These are phyloP conservation scores for Salmo trutta DNA, from an alignment of 2,797 vertebrate genomes.

Conservation along the genomic window DNA sequence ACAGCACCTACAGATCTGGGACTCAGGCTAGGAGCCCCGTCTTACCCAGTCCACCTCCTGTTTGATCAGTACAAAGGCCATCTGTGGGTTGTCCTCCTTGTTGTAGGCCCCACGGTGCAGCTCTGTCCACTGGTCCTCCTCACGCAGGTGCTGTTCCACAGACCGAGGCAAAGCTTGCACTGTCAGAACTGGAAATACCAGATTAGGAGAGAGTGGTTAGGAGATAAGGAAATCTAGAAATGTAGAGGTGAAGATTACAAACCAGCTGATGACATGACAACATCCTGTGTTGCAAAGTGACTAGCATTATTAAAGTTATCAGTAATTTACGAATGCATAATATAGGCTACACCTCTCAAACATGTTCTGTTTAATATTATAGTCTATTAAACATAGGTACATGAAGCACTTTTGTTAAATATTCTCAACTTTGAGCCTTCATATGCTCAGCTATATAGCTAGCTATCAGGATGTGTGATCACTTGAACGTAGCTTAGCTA, in stretches of 20 bases:
- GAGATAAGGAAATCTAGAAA: neutral
- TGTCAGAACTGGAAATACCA: neutral
- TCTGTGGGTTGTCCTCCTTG: slow-evolving; percentile 43
- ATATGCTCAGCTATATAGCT: neutral
- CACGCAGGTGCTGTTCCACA: neutral
- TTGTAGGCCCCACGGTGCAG: slow-evolving; percentile 33
- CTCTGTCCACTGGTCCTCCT: slow-evolving; percentile 35
- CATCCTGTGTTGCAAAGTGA: neutral
- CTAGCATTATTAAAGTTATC: neutral
- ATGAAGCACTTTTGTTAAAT: neutral
- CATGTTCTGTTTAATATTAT: neutral
- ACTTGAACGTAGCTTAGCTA: neutral
- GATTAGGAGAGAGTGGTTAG: neutral
- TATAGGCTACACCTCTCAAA: neutral
- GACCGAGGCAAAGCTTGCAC: neutral
- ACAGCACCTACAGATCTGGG: neutral
- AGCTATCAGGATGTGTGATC: neutral
- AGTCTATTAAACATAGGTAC: neutral
- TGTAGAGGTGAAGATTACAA: neutral
- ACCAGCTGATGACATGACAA: neutral
- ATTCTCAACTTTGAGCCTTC: fast-evolving
- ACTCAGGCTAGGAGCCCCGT: neutral
- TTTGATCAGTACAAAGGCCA: slow-evolving; percentile 53
- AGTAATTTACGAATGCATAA: neutral
- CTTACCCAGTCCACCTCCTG: slow-evolving; percentile 57